phyloP scores from a whole-genome alignment of 1,140 invertebrate species.

The Amphibalanus amphitrite region DNA sequence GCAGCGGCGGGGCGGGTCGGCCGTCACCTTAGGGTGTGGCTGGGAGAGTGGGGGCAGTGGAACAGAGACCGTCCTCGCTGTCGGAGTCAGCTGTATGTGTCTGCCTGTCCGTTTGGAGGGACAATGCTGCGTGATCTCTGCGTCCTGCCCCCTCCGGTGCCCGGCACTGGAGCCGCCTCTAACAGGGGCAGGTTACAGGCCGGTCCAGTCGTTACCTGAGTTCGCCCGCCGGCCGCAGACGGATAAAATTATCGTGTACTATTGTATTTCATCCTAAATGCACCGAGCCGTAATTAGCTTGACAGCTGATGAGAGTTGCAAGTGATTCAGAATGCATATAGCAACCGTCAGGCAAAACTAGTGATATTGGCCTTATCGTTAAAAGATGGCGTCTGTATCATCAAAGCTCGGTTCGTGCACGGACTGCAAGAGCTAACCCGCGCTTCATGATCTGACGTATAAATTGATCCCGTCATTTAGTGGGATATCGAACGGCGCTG shows the following conservation, averaged over 20 bases:
- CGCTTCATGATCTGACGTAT: neutral
- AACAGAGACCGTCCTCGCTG: too few relatives aligned
- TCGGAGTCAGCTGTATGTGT: too few relatives aligned
- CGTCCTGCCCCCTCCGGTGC: too few relatives aligned
- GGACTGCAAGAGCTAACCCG: neutral
- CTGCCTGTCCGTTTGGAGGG: too few relatives aligned
- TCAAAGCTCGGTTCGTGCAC: neutral
- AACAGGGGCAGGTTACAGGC: neutral
- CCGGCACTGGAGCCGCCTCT: neutral
- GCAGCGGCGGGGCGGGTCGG: too few relatives aligned
- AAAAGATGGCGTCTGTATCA: neutral
- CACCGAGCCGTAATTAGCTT: neutral
- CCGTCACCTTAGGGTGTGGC: too few relatives aligned
- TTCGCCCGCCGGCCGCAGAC: neutral
- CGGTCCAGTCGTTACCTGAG: neutral
- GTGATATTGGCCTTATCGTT: neutral
- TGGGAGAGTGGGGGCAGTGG: too few relatives aligned
- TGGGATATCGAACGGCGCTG: neutral
- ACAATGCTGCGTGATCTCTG: too few relatives aligned
- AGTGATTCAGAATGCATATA: neutral
- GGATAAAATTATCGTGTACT: neutral
- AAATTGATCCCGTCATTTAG: neutral
- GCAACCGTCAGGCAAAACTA: conserved; percentile 1
- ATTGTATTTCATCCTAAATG: neutral
- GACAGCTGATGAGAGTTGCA: neutral